Base-by-base conservation (phyloP, 1,140 invertebrate genomes). In the Acromyrmex charruanus region DNA sequence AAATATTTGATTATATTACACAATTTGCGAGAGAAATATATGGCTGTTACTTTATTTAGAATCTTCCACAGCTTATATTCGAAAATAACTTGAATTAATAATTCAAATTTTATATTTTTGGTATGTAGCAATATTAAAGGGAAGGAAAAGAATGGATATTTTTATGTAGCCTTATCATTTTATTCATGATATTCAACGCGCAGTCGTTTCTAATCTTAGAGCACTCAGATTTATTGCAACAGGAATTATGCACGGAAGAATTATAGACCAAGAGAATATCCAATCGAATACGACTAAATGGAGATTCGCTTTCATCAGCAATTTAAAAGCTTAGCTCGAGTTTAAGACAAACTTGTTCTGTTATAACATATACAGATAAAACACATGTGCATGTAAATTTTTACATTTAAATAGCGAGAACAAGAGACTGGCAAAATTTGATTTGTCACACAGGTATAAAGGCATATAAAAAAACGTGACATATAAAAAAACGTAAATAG, bases 221-320 rank as follows among this genome's bases (percentile, higher is more conserved):
- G 18, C 18, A n/a, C 35, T 66, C 28, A 28, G 59, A 79, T 79
- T 79, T 79, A 66, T 79, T 53, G 59, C 59, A 79, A 63, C 58
- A 77, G 75, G 39, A 77, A 79, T 79, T 79, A 66, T 66, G 44
- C 44, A 66, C 39, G 39, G 39, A 79, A 79, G 77, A 66, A 79
- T 79, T 66, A 66, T 65, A 49, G 74, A 63, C 58, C 39, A 14
- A 49, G 44, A 66, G 77, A 79, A 79, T 79, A 79, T 79, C 59
- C 44, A 79, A 49, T 79, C 77, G 61, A 65, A 63, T 16, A 63
- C 39, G 75, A 79, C 39, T 49, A 79, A 66, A 79, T 25, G 12
- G 61, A 79, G 77, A 79, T 66, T 66, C 18, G 77, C 44, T 66
- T 51, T 79, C 25, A 51, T 79, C 77, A 51, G 77, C 77, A 66